phyloP scores from a whole-genome alignment of 2,113 vertebrate species.

The Hippocampus mohnikei region DNA sequence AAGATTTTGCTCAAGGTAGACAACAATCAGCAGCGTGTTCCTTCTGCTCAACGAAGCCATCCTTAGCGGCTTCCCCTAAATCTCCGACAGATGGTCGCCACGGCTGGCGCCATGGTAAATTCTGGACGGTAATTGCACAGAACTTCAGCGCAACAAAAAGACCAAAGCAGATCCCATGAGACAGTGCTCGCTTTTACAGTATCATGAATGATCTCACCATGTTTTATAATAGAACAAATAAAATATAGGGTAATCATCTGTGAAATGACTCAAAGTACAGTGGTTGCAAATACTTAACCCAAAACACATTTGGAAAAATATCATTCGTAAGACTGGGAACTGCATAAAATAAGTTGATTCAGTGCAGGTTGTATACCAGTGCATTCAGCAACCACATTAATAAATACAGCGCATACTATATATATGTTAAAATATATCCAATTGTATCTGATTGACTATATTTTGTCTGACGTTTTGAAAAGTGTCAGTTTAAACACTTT shows the following conservation, averaged over 20 bases:
- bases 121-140: neutral
- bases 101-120: neutral
- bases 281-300: no score
- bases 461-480: no score
- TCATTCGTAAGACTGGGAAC: no score
- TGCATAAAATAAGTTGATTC: neutral
- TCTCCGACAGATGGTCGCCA: conserved; percentile 3
- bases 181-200: neutral
- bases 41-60: neutral
- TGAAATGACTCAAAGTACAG: neutral
- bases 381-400: neutral
- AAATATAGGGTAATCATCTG: neutral
- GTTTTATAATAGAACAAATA: neutral
- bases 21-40: neutral
- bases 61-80: neutral
- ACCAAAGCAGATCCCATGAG: neutral
- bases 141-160: neutral
- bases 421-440: no score
- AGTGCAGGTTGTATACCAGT: neutral
- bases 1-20: neutral
- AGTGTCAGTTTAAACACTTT: neutral
- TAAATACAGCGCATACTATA: no score
- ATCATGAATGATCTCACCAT: neutral
- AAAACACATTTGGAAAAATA: no score
- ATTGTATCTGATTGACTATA: no score